Base-by-base conservation (phyloP, 2,797 vertebrate genomes). In the Scyliorhinus canicula region DNA sequence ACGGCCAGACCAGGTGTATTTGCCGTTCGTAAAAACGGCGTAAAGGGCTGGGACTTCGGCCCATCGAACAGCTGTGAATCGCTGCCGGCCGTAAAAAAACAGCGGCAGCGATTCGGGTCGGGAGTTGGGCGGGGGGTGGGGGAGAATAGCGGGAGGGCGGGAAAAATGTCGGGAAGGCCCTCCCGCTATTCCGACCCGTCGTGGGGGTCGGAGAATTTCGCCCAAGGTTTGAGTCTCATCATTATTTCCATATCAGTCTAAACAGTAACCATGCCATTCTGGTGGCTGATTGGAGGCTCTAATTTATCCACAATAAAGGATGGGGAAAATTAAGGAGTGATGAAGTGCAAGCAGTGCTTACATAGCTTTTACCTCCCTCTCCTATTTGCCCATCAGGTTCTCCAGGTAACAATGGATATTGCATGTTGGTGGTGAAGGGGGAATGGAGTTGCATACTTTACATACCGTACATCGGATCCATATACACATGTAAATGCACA, bases 261-360 rank as follows among this genome's bases (percentile, higher is more conserved):
- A n/a, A 82, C 35, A 5, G 24, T 47, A 47, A 74, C 44, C 44
- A 82, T 31, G 8, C 26, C 50, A 50, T 86, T 55, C 26, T 16
- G 28, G 84, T 4, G 28, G 50, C 50, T 55, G 50, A 31, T 24
- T 82, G 44, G 26, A 86, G 79, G 19, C 16, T 82, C 24, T 26
- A 50, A 82, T 86, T 86, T 86, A 50, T 86, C 12, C 11, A 55
- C 50, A 86, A 52, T 28, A 16, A 9, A 47, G 35, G 44, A 77
- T 35, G 47, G 95, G 95, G 95, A 95, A 95, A 95, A 95, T 91
- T 44, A 60, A n/a, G 14, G 44, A 35, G 93, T 35, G 40, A 74
- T 74, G 71, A n/a, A 77, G 31, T 47, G 3, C 28, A 74, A 55
- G 21, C 35, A 40, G 65, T 31, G 77, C 79, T 77, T 79, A 40